Evolutionary conservation across 64 coral and sea anemone species (phyloP), one percentile per base, ranked within the genome.

Genomic region (Actinia equina): DNA sequence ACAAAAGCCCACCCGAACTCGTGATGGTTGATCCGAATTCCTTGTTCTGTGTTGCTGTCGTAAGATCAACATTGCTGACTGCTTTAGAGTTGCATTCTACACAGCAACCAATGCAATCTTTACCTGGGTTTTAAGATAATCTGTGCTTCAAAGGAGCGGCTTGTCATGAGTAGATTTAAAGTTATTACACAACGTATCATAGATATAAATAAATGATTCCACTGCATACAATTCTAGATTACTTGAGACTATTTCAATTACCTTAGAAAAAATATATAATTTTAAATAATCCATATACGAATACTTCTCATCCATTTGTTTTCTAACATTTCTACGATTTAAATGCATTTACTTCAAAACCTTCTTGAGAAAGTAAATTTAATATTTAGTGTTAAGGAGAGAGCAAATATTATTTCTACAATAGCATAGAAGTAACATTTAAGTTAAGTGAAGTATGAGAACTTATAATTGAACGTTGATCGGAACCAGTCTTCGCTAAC

Each of bases 81-180:
- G 69, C 2, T 14, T 13, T 3, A 25, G 6, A 14, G 41, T 26
- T 44, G 78, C 78, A 49, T 52, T 81, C 17, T 81, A 23, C 78
- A 81, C 78, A 81, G 78, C 78, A 81, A 81, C 78, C 12, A 81
- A 7, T 81, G 78, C 45, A n/a, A 52, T 49, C 78, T 81, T 81
- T 81, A 17, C 17, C 78, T 0, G 1, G 78, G 78, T 49, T 44
- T n/a, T 81, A 81, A 52, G 78, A 26, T 81, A 81, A 81, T 81
- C 78, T 81, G 44, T 18, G 8, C 17, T 23, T 81, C 16, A 81
- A 81, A 81, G 22, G 78, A 20, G 17, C 49, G 42, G 42, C 44
- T 23, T 81, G 78, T 46, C 78, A 81, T n/a, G 76, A 4, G 30
- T 43, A 78, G 76, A 78, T 78, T 78, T 78, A 4, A 81, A 81